A percentile compares a stretch with the other conserved stretches of the same genome.
These are phyloP conservation scores for Theretra japonica DNA, from an alignment of 2,888 invertebrate genomes.

Conservation along the genomic window DNA sequence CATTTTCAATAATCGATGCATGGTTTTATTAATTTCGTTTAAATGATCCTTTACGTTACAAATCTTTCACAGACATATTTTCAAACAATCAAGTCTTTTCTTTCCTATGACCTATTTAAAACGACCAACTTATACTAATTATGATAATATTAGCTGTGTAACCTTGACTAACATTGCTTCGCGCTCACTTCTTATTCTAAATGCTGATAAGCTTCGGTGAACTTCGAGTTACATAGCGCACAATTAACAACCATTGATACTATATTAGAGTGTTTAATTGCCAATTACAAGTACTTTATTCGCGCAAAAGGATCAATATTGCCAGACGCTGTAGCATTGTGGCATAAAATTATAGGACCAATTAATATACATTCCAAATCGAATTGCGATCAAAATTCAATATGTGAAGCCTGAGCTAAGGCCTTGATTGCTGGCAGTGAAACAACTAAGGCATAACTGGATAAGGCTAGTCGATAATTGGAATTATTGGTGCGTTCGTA, in stretches of 20 bases:
- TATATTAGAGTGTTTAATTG: background rate
- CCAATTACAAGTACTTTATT: background rate
- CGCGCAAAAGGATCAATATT: background rate
- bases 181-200: background rate
- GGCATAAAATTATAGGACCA: background rate
- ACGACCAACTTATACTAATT: background rate
- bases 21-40: too few relatives aligned
- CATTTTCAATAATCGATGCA: background rate
- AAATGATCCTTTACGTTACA: too few relatives aligned
- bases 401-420: background rate
- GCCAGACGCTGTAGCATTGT: background rate
- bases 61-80: too few relatives aligned
- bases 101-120: background rate
- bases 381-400: background rate
- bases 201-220: background rate
- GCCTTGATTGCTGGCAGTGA: background rate
- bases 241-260: background rate
- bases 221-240: background rate
- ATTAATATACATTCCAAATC: background rate
- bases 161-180: background rate
- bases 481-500: background rate
- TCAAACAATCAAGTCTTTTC: background rate
- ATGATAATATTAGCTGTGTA: background rate
- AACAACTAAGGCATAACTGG: background rate
- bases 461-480: background rate